phyloP scores from a whole-genome alignment of 2,797 vertebrate genomes.

The Sparidentex hasta region DNA sequence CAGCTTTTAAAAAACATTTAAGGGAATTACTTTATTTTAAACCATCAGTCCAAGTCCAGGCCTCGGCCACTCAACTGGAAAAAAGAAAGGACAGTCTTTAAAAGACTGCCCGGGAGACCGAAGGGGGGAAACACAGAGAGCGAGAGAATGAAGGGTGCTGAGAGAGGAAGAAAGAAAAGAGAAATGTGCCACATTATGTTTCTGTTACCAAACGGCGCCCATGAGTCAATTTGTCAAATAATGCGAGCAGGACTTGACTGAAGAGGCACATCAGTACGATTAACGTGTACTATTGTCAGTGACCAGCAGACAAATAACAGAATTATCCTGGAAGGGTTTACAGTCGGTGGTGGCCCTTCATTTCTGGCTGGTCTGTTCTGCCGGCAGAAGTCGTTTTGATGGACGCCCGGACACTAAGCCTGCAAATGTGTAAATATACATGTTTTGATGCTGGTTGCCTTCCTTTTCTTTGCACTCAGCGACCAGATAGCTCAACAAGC shows the following conservation, averaged over 20 bases:
- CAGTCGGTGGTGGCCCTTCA: constrained; percentile 49
- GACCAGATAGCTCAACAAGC: constrained; percentile 20
- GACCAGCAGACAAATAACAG: constrained; percentile 77
- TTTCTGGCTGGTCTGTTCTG: constrained; percentile 38
- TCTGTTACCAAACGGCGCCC: constrained; percentile 82
- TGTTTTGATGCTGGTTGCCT: constrained; percentile 60
- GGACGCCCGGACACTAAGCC: constrained; percentile 40
- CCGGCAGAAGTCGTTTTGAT: constrained; percentile 41
- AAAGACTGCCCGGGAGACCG: constrained; percentile 62
- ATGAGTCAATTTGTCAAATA: constrained; percentile 88
- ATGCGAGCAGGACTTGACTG: constrained; percentile 78
- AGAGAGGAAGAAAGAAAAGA: constrained; percentile 70
- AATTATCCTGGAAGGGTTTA: constrained; percentile 59
- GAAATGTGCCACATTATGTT: constrained; percentile 84
- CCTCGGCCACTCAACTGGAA: constrained; percentile 79
- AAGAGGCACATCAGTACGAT: constrained; percentile 76
- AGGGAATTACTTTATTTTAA: constrained; percentile 85
- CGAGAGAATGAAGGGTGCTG: constrained; percentile 47
- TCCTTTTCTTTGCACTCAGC: constrained; percentile 65
- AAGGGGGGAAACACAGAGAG: constrained; percentile 50
- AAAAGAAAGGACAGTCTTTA: constrained; percentile 68
- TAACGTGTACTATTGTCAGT: constrained; percentile 75
- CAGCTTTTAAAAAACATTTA: constrained; percentile 89
- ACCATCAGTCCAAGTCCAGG: constrained; percentile 82
- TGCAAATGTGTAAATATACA: constrained; percentile 28